Base-by-base conservation (phyloP, 2,888 invertebrate genomes). In the Sepioteuthis lessoniana region DNA sequence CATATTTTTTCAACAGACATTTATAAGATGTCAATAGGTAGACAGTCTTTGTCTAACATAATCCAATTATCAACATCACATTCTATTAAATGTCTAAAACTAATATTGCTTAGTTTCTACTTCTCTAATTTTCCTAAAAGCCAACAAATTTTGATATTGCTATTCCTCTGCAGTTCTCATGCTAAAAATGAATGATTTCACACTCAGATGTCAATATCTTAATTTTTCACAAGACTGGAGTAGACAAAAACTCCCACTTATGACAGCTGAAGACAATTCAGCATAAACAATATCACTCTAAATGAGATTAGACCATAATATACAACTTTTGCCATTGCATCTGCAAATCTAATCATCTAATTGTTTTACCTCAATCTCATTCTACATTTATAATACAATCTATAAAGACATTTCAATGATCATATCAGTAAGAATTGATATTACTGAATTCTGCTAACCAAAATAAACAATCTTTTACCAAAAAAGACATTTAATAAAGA, bases 331-430 rank as follows among this genome's bases (percentile, higher is more conserved):
- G n/a, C n/a, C 60, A 60, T 60, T 60, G 60, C 60, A 31, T 31
- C 31, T 76, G n/a, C 76, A 76, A 76, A 76, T 76, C 76, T 76
- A 76, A 76, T 76, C n/a, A 76, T 31, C 16, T 76, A 76, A 76
- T n/a, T 76, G n/a, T 76, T 76, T 76, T n/a, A n/a, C n/a, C 76
- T 76, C 76, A 76, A 76, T n/a, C n/a, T 76, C 76, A 76, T 76
- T 76, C 76, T 8, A 76, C 76, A 76, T 76, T 76, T 76, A 31
- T 76, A 31, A 76, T n/a, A 76, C 16, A 76, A 76, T 35, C 16
- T 76, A 21, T 35, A 16, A 76, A 76, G 76, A 76, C n/a, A 35
- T 76, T 76, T 35, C 35, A 76, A 1, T 76, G n/a, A 35, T 76
- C 35, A n/a, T 76, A 76, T 76, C 31, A 76, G 76, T 13, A 76